Evolutionary conservation across 2,888 invertebrate genomes (phyloP).

Genomic region (Celastrina argiolus): DNA sequence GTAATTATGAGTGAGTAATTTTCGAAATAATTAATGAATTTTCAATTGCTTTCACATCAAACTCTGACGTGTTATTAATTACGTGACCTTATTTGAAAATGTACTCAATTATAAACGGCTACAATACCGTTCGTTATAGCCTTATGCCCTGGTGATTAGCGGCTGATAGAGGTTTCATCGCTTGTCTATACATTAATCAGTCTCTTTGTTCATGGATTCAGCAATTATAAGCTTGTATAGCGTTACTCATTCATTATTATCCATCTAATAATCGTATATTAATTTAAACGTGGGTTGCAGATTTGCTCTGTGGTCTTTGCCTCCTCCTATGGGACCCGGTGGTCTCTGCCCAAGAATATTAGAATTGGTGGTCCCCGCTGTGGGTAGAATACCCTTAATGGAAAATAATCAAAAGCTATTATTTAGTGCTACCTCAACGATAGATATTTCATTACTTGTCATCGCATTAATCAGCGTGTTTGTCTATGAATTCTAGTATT

Average conservation of each 20-base stretch:
- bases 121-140: slow-evolving; percentile 6
- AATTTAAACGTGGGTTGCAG: no score
- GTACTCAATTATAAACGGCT: neutral
- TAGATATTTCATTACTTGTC: neutral
- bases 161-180: neutral
- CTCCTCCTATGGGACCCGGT: no score
- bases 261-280: no score
- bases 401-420: no score
- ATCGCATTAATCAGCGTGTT: neutral
- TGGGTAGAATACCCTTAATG: no score
- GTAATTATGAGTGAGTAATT: slow-evolving; percentile 21
- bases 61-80: slow-evolving; percentile 16
- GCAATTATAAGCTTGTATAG: neutral
- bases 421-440: no score
- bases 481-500: slow-evolving; percentile 6
- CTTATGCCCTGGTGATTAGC: neutral
- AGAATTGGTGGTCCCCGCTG: no score
- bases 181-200: neutral
- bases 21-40: slow-evolving; percentile 14
- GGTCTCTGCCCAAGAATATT: no score
- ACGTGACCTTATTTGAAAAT: slow-evolving; percentile 7
- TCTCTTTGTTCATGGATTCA: neutral
- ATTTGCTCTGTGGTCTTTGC: no score
- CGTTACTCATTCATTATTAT: no score
- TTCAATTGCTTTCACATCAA: slow-evolving; percentile 19